phyloP scores from a whole-genome alignment of 2,888 invertebrate genomes.

The Apocheima hispidaria region DNA sequence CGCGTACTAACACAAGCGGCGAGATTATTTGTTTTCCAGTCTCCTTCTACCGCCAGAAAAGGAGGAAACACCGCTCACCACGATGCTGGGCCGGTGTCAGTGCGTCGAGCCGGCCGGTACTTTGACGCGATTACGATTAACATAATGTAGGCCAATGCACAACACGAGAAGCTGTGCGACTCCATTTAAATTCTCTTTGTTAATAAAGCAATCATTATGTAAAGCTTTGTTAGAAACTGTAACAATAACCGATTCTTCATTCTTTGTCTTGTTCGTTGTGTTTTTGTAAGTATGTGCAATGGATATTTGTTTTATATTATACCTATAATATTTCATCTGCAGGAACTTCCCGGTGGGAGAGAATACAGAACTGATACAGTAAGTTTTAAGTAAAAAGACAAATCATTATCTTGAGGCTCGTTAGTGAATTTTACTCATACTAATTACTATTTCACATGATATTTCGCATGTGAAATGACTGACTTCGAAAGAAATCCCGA shows the following conservation, averaged over 20 bases:
- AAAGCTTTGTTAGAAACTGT: conserved; percentile 18
- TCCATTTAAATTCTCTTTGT: conserved; percentile 32
- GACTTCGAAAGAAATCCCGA: too few relatives aligned
- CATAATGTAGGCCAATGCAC: conserved; percentile 54
- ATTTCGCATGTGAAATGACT: too few relatives aligned
- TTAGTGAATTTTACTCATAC: too few relatives aligned
- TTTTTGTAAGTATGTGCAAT: not conserved
- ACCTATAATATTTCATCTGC: conserved; percentile 7
- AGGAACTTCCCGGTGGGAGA: not conserved
- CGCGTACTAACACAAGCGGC: conserved; percentile 54
- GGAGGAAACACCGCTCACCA: conserved; percentile 63
- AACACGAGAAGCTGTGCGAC: conserved; percentile 32
- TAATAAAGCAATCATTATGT: conserved; percentile 18
- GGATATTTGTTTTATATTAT: too few relatives aligned
- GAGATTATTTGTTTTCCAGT: conserved; percentile 80
- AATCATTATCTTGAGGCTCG: too few relatives aligned
- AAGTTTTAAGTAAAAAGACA: not conserved
- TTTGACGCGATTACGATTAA: conserved; percentile 51
- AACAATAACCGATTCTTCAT: conserved; percentile 7
- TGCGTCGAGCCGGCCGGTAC: conserved; percentile 50
- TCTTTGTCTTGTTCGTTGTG: conserved; percentile 1
- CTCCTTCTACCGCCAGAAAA: conserved; percentile 74
- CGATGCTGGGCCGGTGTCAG: conserved; percentile 19
- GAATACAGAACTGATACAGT: not conserved
- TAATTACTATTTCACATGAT: too few relatives aligned